These are phyloP conservation scores for Oxygymnocypris stewartii DNA, from an alignment of 2,113 vertebrate species.

Conservation along the genomic window DNA sequence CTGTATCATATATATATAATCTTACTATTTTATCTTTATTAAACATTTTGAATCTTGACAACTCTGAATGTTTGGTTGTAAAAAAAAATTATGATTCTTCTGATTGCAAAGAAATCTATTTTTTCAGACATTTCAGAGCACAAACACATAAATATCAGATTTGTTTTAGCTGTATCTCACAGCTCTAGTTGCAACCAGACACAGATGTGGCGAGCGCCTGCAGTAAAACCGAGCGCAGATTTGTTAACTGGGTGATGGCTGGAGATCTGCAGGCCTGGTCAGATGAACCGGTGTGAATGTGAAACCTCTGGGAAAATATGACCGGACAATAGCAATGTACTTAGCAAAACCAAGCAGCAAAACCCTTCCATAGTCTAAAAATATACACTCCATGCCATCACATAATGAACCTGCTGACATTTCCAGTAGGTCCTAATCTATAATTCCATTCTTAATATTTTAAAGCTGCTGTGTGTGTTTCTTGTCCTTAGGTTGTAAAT, in stretches of 20 bases:
- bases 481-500: neutral
- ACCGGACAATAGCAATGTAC: slow-evolving; percentile 4
- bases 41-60: neutral
- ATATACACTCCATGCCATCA: neutral
- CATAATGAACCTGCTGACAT: slow-evolving; percentile 14
- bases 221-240: neutral
- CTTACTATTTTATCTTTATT: neutral
- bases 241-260: slow-evolving; percentile 7
- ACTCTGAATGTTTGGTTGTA: neutral
- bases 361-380: slow-evolving; percentile 27
- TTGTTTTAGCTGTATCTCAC: neutral
- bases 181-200: neutral
- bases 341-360: too few relatives aligned
- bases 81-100: neutral
- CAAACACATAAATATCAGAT: neutral
- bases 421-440: slow-evolving; percentile 27
- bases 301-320: neutral
- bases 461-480: slow-evolving; percentile 27
- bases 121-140: neutral
- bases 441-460: slow-evolving; percentile 27
- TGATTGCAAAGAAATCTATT: neutral
- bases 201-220: neutral
- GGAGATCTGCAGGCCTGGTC: too few relatives aligned
- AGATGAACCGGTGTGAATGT: neutral
- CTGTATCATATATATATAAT: too few relatives aligned